A percentile compares a stretch with the other conserved stretches of the same genome.
Conservation (phyloP, 2,113 vertebrate species). For the Verasper variegatus region DNA sequence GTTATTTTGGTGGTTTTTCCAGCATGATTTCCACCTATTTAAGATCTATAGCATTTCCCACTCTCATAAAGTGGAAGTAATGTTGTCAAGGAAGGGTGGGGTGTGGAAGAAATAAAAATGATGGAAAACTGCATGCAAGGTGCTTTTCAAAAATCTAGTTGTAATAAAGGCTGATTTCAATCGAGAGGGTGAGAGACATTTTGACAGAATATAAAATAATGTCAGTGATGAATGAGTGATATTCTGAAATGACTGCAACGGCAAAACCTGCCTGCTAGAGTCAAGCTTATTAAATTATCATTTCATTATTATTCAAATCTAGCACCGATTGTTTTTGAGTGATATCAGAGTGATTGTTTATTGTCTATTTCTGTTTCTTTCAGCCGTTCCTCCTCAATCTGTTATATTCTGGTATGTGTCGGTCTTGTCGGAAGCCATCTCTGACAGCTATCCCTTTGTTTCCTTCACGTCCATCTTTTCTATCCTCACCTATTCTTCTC, state of each 20-base stretch:
- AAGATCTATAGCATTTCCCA: constrained; percentile 33
- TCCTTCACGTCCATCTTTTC: constrained; percentile 8
- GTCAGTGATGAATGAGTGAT: constrained; percentile 48
- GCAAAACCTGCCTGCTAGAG: constrained; percentile 8
- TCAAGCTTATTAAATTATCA: constrained; percentile 34
- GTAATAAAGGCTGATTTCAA: constrained; percentile 69
- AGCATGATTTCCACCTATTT: constrained; percentile 31
- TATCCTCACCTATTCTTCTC: constrained; percentile 21
- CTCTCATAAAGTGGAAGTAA: constrained; percentile 41
- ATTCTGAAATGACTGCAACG: constrained; percentile 9
- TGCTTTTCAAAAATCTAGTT: constrained; percentile 42
- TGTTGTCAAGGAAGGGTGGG: constrained; percentile 35
- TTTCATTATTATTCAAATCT: constrained; percentile 27
- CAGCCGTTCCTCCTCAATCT: neutral
- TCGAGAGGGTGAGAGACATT: constrained; percentile 39
- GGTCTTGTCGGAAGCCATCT: constrained; percentile 17
- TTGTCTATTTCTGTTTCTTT: constrained; percentile 16
- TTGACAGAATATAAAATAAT: constrained; percentile 29
- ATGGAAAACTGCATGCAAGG: constrained; percentile 56
- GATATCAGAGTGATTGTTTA: constrained; percentile 15
- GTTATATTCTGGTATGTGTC: constrained; percentile 18
- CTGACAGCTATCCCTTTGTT: constrained; percentile 25
- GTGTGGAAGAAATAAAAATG: constrained; percentile 58
- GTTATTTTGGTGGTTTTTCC: constrained; percentile 60
- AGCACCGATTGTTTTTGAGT: constrained; percentile 16